Evolutionary conservation across 2,797 vertebrate species (phyloP), one percentile per base, ranked within the genome.

Genomic region (Cyprinodon diabolis): DNA sequence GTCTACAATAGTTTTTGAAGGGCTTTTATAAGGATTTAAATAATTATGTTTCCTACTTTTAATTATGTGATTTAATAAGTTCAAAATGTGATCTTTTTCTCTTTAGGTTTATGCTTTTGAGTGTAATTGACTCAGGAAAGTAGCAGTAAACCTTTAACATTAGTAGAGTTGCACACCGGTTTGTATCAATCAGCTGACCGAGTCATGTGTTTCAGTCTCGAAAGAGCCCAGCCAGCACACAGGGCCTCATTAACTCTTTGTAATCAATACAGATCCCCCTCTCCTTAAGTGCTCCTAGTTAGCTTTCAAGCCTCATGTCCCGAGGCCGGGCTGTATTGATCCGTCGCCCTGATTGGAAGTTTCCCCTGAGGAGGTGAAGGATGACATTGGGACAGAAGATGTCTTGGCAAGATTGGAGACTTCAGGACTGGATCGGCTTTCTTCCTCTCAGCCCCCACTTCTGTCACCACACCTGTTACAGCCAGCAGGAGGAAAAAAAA

Each of bases 211-310:
- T 85, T 78, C 57, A 73, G 71, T 78, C 69, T 71, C 8, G 65
- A 71, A 78, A 84, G 82, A 76, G 65, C 51, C 0, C 52, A 77
- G 78, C 81, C 57, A 79, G 82, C 86, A 74, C 78, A 83, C 69
- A 75, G 72, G 78, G 74, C 80, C 87, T 88, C 82, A 84, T 92
- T 91, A 92, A 93, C 90, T 87, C 86, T 84, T 90, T 81, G 68
- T 81, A 80, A 93, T 93, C 92, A 77, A 93, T 93, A 91, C 45
- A 68, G 75, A 82, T 76, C 78, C 84, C 77, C 55, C 65, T 91
- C 77, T 87, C 75, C 78, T 89, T 92, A 91, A 93, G 91, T 93
- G 91, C 90, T 91, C 73, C 83, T 90, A 89, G 88, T 92, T 92
- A 74, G 84, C 88, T 91, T 85, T 80, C 83, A 85, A 87, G 81